These are phyloP conservation scores for Eupithecia abbreviata DNA, from an alignment of 2,888 invertebrate species.

Conservation along the genomic window DNA sequence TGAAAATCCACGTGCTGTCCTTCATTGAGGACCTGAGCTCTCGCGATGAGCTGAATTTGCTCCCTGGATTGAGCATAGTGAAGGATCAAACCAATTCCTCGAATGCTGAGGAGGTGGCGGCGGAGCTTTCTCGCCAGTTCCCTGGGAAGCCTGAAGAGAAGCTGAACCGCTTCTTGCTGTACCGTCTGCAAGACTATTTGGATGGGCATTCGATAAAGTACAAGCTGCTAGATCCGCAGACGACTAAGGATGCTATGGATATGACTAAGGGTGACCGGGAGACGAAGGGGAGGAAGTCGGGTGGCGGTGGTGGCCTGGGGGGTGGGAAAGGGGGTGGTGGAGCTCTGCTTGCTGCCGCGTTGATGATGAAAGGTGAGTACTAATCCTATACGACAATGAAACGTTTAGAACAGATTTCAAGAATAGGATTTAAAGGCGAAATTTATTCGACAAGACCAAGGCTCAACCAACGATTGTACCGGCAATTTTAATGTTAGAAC, in stretches of 20 bases:
- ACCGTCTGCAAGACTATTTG: constrained; percentile 86
- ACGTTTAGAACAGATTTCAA: neutral
- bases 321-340: constrained; percentile 75
- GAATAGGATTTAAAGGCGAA: neutral
- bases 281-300: constrained; percentile 72
- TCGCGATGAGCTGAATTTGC: constrained; percentile 86
- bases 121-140: constrained; percentile 89
- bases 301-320: constrained; percentile 72
- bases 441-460: neutral
- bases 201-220: constrained; percentile 89
- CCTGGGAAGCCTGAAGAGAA: constrained; percentile 91
- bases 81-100: constrained; percentile 82
- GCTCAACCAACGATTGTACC: neutral
- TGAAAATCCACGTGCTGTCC: constrained; percentile 90
- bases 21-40: constrained; percentile 90
- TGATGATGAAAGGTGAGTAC: constrained; percentile 85
- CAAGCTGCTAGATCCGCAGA: constrained; percentile 86
- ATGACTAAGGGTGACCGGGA: constrained; percentile 74
- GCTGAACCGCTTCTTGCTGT: constrained; percentile 88
- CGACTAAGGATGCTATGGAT: constrained; percentile 83
- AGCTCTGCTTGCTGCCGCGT: constrained; percentile 82
- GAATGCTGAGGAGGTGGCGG: constrained; percentile 85
- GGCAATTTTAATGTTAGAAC: neutral
- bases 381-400: neutral
- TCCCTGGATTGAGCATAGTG: constrained; percentile 91